phyloP scores from a whole-genome alignment of 2,797 vertebrate genomes.

The Leucoraja ocellata region DNA sequence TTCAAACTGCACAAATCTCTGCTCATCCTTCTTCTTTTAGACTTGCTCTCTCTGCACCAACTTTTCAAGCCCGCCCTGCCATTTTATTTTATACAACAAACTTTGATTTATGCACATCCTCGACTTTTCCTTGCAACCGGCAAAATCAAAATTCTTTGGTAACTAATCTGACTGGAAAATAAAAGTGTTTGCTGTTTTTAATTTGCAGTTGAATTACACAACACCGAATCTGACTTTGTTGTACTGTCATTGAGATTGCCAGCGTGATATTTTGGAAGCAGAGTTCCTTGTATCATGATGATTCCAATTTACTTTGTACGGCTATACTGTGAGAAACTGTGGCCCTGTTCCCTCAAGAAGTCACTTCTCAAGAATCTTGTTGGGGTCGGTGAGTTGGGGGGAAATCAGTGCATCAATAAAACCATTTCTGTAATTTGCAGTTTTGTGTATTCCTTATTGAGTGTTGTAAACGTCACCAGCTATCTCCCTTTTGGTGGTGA shows the following conservation, averaged over 20 bases:
- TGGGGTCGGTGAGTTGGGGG: not conserved
- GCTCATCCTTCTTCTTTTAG: constrained; percentile 3
- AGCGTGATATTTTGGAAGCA: not conserved
- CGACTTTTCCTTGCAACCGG: not conserved
- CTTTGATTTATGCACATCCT: not conserved
- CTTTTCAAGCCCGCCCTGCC: no score
- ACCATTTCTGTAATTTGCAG: constrained; percentile 3
- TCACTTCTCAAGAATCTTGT: not conserved
- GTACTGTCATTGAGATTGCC: no score
- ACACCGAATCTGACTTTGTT: constrained; percentile 47
- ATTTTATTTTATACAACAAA: no score
- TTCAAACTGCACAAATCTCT: not conserved
- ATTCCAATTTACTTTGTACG: not conserved
- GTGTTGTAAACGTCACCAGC: not conserved
- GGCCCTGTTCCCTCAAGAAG: not conserved
- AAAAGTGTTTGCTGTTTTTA: constrained; percentile 41
- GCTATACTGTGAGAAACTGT: not conserved
- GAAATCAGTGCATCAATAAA: not conserved
- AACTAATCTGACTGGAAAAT: not conserved
- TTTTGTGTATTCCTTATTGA: not conserved
- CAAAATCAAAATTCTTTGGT: not conserved
- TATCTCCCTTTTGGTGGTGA: not conserved
- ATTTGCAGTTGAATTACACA: not conserved
- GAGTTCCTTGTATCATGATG: not conserved
- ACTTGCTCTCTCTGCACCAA: no score